Evolutionary conservation across 2,113 vertebrate genomes (phyloP), one percentile per base, ranked within the genome.

Genomic region (Gymnogyps californianus): DNA sequence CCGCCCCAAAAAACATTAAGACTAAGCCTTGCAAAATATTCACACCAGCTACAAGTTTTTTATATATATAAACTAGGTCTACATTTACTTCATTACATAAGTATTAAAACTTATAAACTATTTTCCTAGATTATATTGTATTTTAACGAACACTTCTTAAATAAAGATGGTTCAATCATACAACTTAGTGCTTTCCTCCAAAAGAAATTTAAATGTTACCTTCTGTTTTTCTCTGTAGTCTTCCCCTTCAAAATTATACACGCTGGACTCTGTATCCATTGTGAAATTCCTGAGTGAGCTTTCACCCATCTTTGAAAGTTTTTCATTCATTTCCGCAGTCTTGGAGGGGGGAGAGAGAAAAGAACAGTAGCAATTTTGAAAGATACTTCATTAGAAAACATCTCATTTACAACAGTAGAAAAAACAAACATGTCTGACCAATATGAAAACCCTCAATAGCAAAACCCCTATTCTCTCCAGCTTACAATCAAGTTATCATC

Each of bases 171-270:
- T 52, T 58, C 36, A 64, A 59, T 51, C 32, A 42, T 25, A 51
- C 26, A 80, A 42, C 52, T 83, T 61, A 47, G 42, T 57, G 69
- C 90, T 70, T 59, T 47, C 34, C 58, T 72, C 16, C 36, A 51
- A 80, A 36, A 46, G 52, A 90, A 89, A 82, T 21, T 29, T 47
- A 55, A 83, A 69, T 32, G 38, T 95, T 97, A 99, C 99, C 99
- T 99, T 99, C 96, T 99, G 99, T 97, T 99, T 99, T 97, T 99
- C 99, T 98, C 99, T 98, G 97, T 99, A 99, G 98, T 99, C 99
- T 97, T 99, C 99, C 52, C 99, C 99, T 98, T 99, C 99, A 83
- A 99, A 99, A 51, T 99, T 99, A 97, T 99, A 99, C 52, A 99
- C 99, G 10, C 99, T 99, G 57, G 99, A 99, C 74, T 99, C 99